Percentiles rank a stretch among this genome's conserved stretches.
These are phyloP conservation scores for Lanistes nyassanus DNA, from an alignment of 1,140 invertebrate genomes.

Conservation along the genomic window DNA sequence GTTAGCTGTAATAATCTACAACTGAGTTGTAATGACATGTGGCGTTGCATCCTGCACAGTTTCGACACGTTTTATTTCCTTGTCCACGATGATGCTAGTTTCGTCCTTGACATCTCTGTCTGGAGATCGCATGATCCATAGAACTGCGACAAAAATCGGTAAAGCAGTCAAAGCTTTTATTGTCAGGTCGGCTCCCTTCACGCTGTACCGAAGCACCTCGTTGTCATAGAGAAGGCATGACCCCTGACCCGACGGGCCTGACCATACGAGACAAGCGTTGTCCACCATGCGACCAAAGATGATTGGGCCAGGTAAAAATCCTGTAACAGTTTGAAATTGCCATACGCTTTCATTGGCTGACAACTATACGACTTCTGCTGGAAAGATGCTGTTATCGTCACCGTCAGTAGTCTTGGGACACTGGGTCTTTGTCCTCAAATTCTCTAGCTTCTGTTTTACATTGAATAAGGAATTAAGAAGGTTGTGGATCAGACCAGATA, in stretches of 20 bases:
- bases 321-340: neutral
- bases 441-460: neutral
- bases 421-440: neutral
- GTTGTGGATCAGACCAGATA: neutral
- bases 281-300: neutral
- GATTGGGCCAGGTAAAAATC: neutral
- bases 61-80: neutral
- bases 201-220: neutral
- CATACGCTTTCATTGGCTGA: neutral
- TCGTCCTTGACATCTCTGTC: conserved; percentile 1
- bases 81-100: neutral
- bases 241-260: neutral
- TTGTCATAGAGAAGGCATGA: conserved; percentile 2
- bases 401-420: neutral
- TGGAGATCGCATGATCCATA: neutral
- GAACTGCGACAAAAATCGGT: neutral
- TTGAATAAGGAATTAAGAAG: neutral
- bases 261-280: conserved; percentile 1
- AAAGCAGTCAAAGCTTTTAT: neutral
- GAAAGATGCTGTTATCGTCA: neutral
- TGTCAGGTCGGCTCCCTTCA: neutral
- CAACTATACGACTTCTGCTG: neutral
- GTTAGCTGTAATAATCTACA: neutral
- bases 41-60: too few species aligned
- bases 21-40: too few species aligned